Base-by-base conservation (phyloP, 2,797 vertebrate genomes). In the Cyclura pinguis region DNA sequence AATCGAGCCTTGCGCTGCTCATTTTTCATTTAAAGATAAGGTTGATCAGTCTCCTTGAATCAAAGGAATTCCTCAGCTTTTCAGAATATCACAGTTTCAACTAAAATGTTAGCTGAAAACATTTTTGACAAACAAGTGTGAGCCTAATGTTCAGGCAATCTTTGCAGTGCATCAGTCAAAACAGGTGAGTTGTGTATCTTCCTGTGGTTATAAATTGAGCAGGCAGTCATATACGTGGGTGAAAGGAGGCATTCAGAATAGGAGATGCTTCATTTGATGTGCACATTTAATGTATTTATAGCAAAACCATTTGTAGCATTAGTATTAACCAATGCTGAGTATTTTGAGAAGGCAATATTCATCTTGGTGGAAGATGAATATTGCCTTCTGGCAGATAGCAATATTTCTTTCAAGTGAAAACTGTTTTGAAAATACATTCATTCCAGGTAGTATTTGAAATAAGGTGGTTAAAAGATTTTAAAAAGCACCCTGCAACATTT, bases 401-500 rank as follows among this genome's bases (percentile, higher is more conserved):
- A 4, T 80, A 90, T 94, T 91, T 91, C 92, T 94, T 93, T 62
- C 89, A 92, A 83, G 92, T 93, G 83, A 59, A 92, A 90, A 95
- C 94, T 85, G 81, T 86, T 92, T 72, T 77, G 8, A 85, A 94
- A 94, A 94, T 93, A 18, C 87, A 94, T 92, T 93, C 91, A 92
- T 92, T 90, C 92, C 50, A 67, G 50, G 22, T 1, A 57, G 47
- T 57, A 42, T 87, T 87, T 67, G 77, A 81, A 89, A 85, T 74
- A 57, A 35, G 52, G 27, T 38, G 29, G 67, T 93, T 83, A 80
- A 74, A 86, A 87, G 91, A 84, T 89, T 91, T 62, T 93, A 92
- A 88, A 57, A 90, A 89, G 93, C 90, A 85, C 94, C 93, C 93
- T 91, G 59, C 93, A 95, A 89, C 88, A 86, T 93, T 93, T 92